A percentile compares a stretch with the other conserved stretches of the same genome.
phyloP scores from a whole-genome alignment of 2,797 vertebrate genomes.

The Danio aesculapii region DNA sequence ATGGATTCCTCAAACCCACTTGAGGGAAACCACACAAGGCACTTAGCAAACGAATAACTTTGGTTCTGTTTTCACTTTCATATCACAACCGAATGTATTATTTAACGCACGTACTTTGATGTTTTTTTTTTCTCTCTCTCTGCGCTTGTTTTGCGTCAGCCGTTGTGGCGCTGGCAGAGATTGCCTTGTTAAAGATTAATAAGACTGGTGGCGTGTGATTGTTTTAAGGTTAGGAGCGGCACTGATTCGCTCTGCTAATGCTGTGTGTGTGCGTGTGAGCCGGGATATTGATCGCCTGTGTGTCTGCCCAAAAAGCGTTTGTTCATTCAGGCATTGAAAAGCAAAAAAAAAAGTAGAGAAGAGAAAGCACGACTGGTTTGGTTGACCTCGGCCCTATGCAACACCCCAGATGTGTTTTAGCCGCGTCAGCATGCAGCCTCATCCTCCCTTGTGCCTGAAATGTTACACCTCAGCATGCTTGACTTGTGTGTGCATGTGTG shows the following conservation, averaged over 20 bases:
- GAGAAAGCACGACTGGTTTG: conserved; percentile 52
- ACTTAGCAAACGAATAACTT: conserved; percentile 62
- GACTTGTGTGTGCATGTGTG: conserved; percentile 17
- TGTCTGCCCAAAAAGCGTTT: conserved; percentile 64
- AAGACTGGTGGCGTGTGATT: conserved; percentile 57
- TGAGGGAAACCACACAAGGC: conserved; percentile 56
- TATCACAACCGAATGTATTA: conserved; percentile 65
- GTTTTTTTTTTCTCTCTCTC: conserved; percentile 53
- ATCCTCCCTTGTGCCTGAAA: conserved; percentile 39
- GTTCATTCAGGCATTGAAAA: conserved; percentile 66
- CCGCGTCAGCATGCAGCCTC: conserved; percentile 54
- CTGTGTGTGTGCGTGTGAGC: conserved; percentile 52
- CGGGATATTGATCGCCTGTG: conserved; percentile 69
- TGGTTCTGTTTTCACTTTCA: conserved; percentile 59
- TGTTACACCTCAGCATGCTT: conserved; percentile 49
- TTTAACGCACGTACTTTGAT: conserved; percentile 68
- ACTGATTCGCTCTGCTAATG: conserved; percentile 54
- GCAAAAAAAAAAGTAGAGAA: conserved; percentile 23
- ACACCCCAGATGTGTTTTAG: conserved; percentile 53
- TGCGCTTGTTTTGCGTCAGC: conserved; percentile 63
- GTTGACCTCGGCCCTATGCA: conserved; percentile 52
- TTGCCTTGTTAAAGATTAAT: conserved; percentile 77
- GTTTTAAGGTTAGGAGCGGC: conserved; percentile 59
- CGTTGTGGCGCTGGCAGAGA: conserved; percentile 63
- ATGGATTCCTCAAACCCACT: conserved; percentile 62